A percentile compares a stretch with the other conserved stretches of the same genome.
Conservation (phyloP, 2,113 vertebrate genomes). For the Oriolus oriolus region DNA sequence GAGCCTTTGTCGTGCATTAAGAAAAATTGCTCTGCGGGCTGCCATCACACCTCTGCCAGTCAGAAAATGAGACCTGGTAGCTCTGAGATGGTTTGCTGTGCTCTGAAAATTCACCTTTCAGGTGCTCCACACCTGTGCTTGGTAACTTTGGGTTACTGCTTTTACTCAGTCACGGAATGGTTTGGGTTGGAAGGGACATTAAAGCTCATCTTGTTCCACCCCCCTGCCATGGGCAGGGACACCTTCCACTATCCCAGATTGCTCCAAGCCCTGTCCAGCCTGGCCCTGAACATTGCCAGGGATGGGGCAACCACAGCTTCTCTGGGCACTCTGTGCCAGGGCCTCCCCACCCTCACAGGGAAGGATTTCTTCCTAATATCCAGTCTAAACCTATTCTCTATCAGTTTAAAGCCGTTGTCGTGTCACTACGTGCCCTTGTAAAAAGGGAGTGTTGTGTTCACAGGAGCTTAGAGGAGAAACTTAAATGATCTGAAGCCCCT, state of each 20-base stretch:
- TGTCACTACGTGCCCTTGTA: neutral
- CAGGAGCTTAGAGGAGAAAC: neutral
- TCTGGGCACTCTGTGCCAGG: neutral
- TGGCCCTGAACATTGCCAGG: neutral
- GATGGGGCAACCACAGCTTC: neutral
- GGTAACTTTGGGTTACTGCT: neutral
- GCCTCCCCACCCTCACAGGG: neutral
- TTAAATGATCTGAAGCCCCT: neutral
- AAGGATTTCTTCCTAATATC: neutral
- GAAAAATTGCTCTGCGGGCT: neutral
- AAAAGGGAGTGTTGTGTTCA: neutral
- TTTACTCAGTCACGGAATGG: neutral
- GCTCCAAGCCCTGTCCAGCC: accelerated
- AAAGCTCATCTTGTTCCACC: accelerated
- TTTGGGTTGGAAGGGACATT: neutral
- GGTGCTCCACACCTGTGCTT: neutral
- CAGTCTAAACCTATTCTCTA: neutral
- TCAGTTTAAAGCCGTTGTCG: neutral
- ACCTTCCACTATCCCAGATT: accelerated
- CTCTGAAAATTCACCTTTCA: neutral
- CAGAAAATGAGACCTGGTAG: neutral
- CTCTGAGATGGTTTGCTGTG: neutral
- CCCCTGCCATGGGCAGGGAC: neutral
- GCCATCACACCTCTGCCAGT: accelerated
- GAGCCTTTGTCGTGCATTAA: neutral